These are phyloP conservation scores for Ladona fulva DNA, from an alignment of 1,140 invertebrate species.

Conservation along the genomic window DNA sequence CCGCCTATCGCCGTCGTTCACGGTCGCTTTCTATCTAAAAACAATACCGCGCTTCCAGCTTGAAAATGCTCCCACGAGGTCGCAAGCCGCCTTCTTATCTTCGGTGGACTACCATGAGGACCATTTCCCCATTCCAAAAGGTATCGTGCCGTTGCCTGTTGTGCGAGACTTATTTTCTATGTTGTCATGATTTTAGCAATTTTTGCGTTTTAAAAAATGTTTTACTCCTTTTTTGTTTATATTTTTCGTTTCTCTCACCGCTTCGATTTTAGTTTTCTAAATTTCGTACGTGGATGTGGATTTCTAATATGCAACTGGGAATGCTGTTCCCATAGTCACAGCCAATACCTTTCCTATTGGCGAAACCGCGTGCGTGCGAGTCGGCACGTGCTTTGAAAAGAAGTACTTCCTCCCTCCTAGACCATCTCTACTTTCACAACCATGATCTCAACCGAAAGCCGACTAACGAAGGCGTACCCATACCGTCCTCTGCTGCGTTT, in stretches of 20 bases:
- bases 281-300: conserved; percentile 4
- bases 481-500: no score
- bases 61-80: no score
- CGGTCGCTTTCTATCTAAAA: no score
- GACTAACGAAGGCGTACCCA: no score
- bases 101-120: background rate
- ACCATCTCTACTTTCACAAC: no score
- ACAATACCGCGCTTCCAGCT: no score
- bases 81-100: background rate
- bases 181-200: background rate
- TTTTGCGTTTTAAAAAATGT: background rate
- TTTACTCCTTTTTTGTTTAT: background rate
- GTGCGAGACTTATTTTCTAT: background rate
- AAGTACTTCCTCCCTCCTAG: background rate
- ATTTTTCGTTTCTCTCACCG: background rate
- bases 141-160: conserved; percentile 6
- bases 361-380: background rate
- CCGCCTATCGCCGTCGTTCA: no score
- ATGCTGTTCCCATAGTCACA: background rate
- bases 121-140: background rate
- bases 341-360: no score
- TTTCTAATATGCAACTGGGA: background rate
- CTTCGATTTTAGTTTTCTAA: background rate
- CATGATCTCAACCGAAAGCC: no score
- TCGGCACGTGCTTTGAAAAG: background rate